These are phyloP conservation scores for Donacobius atricapilla DNA, from an alignment of 2,113 vertebrate species.

Conservation along the genomic window DNA sequence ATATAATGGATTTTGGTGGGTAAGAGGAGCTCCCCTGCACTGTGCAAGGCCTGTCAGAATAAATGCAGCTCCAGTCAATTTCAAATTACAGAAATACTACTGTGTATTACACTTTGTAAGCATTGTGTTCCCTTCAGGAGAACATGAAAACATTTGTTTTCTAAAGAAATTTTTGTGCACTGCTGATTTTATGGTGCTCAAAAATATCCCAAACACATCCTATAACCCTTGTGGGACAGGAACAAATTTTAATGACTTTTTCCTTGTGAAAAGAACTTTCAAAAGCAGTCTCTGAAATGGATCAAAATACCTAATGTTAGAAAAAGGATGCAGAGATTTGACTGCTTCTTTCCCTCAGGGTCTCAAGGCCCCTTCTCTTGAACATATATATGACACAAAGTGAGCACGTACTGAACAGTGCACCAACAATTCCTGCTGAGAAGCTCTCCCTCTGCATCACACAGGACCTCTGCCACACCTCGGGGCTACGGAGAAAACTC, in stretches of 20 bases:
- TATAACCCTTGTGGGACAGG: not conserved
- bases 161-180: not conserved
- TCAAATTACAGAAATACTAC: not conserved
- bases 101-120: not conserved
- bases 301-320: not conserved
- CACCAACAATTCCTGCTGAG: not conserved
- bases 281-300: not conserved
- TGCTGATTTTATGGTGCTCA: not conserved
- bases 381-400: not conserved
- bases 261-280: not conserved
- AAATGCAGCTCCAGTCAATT: not conserved
- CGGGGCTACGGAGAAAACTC: not conserved
- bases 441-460: not conserved
- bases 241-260: not conserved
- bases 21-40: not conserved
- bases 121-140: not conserved
- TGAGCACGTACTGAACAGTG: rapidly evolving
- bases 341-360: not conserved
- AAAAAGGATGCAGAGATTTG: not conserved
- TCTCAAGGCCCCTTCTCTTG: not conserved
- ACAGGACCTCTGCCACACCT: not conserved
- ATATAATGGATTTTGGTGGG: rapidly evolving
- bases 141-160: not conserved
- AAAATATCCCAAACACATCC: not conserved
- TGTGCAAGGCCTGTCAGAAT: not conserved